phyloP scores from a whole-genome alignment of 2,113 vertebrate genomes.

The Carassius auratus region DNA sequence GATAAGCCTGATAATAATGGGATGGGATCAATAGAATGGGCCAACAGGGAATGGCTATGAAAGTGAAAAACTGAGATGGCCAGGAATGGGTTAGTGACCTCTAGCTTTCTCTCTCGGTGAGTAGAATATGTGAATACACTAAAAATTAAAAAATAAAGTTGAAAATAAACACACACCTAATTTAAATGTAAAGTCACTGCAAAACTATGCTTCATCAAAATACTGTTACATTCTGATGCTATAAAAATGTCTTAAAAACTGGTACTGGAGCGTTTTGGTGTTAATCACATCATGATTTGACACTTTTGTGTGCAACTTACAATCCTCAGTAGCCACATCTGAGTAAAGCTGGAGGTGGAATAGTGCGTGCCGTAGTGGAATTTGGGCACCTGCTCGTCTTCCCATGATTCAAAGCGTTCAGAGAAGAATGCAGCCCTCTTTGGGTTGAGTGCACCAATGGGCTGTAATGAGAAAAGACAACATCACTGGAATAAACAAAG shows the following conservation, averaged over 20 bases:
- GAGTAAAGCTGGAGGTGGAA: conserved; percentile 93
- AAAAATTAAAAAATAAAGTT: conserved; percentile 1
- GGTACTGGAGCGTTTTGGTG: too few relatives aligned
- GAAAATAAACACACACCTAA: too few relatives aligned
- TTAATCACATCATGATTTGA: too few relatives aligned
- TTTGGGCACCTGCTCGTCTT: conserved; percentile 96
- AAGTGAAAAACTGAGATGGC: conserved; percentile 70
- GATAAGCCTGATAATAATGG: conserved; percentile 78
- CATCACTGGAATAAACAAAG: neutral
- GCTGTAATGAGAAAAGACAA: conserved; percentile 71
- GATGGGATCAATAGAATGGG: conserved; percentile 72
- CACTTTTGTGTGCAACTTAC: conserved; percentile 78
- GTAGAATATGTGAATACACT: neutral
- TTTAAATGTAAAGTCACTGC: conserved; percentile 8
- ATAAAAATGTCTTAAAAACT: neutral
- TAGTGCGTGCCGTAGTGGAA: conserved; percentile 99
- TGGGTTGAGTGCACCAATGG: conserved; percentile 94
- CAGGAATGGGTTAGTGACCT: conserved; percentile 73
- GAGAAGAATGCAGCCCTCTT: conserved; percentile 97
- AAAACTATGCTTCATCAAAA: neutral
- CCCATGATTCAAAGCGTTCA: conserved; percentile 93
- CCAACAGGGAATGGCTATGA: conserved; percentile 71
- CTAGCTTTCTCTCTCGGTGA: neutral
- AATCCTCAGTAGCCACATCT: conserved; percentile 93
- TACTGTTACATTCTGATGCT: neutral